Evolutionary conservation across 2,113 vertebrate genomes (phyloP), one percentile per base, ranked within the genome.

Genomic region (Boulengeromyrus knoepffleri): DNA sequence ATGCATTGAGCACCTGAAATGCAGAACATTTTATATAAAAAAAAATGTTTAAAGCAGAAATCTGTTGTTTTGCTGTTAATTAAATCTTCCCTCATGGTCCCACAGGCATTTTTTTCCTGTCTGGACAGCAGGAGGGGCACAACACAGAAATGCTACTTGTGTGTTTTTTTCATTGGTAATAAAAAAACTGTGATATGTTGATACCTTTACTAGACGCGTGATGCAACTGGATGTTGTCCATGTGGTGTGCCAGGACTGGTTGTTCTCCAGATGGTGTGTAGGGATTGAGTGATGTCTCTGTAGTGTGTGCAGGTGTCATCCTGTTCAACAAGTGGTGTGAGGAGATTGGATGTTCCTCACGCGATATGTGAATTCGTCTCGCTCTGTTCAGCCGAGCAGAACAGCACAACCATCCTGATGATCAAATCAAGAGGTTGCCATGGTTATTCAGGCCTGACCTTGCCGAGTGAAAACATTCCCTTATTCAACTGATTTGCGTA

Each of bases 401-500:
- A 58, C 50, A 39, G 42, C 89, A 27, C 12, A 12, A 3, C 46
- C 45, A 52, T 53, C 77, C 89, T n/a, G 89, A 85, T 89, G 89
- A 89, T 89, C 80, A 39, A 89, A 83, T 56, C 77, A 85, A 85
- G 80, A 84, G 89, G 89, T 89, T 89, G 89, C 89, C 89, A 89
- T 89, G 89, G 89, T 89, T 85, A 89, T 89, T 42, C 53, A 47
- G 52, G 50, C 74, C 47, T 77, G 88, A 89, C 88, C 88, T 89
- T 89, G 70, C 74, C 80, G 74, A 77, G 27, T 89, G 74, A 89
- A 56, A 89, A 50, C 74, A n/a, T 83, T 52, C 47, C 47, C 31
- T 83, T 83, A 83, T 89, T 89, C 47, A 45, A 42, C 46, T 39
- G 49, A 45, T 88, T 88, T 88, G 88, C 58, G 58, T 74, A 66